Base-by-base conservation (phyloP, 2,888 invertebrate genomes). In the Drosophila meridiana region DNA sequence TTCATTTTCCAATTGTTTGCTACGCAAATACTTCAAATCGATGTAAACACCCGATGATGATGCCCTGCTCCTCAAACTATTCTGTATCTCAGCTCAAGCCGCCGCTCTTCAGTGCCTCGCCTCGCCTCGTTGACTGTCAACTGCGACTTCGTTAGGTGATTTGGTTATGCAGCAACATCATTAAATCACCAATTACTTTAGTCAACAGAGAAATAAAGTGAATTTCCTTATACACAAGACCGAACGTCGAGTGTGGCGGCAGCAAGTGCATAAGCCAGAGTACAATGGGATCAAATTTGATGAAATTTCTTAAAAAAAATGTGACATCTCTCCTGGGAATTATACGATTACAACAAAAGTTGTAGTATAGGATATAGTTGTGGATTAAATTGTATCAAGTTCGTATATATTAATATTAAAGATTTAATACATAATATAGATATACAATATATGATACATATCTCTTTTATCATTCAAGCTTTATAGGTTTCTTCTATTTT, bases 101-200 rank as follows among this genome's bases (percentile, higher is more conserved):
- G 56, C n/a, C 14, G 40, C 56, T 30, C 40, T 56, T 55, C 66
- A 45, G 43, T 45, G 36, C 45, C 20, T 43, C n/a, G 36, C 45
- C 20, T 43, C n/a, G 42, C 28, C 14, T 59, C n/a, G 59, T 48
- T 59, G 60, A 28, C 48, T 65, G 61, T 65, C 67, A 58, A 47
- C 69, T 80, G 80, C 55, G 81, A 78, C 72, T 86, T 87, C 87
- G 87, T 87, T 87, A 86, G 87, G 86, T 87, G 87, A 87, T 87
- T 87, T 87, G 87, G 87, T 87, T 87, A 87, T 87, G 86, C 88
- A 87, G 86, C 87, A 87, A 87, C 87, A 87, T 87, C 87, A 87
- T 87, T 87, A 87, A 87, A 87, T 87, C 87, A 87, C 84, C 87
- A 87, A 87, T 87, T 87, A 87, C 87, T 86, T 86, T 78, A 87